Evolutionary conservation across 2,888 invertebrate species (phyloP).

Genomic region (Hermodice carunculata): DNA sequence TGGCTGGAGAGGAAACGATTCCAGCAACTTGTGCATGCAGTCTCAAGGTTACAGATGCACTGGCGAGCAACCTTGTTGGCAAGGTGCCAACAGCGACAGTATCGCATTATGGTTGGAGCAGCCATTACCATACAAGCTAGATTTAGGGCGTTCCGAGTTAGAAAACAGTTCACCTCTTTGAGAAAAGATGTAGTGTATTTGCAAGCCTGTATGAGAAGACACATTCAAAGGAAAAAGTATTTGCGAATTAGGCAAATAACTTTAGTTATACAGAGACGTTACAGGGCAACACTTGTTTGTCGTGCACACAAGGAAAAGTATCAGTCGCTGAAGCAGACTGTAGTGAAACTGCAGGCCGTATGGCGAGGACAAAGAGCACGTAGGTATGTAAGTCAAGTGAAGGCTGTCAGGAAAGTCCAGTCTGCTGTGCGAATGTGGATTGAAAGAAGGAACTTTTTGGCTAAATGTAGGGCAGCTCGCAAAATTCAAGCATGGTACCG

Average conservation of each 20-base stretch:
- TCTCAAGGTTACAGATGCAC: not conserved
- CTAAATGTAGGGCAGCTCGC: not conserved
- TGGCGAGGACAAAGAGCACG: slow-evolving; percentile 35
- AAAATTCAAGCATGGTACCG: not conserved
- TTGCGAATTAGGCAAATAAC: too few relatives aligned
- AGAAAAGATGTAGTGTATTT: too few relatives aligned
- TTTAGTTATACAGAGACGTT: too few relatives aligned
- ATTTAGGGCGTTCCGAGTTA: not conserved
- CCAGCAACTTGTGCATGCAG: slow-evolving; percentile 5
- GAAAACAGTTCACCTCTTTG: not conserved
- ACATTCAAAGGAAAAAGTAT: too few relatives aligned
- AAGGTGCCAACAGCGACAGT: not conserved
- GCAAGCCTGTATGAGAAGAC: too few relatives aligned
- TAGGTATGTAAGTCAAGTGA: slow-evolving; percentile 32
- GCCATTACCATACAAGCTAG: slow-evolving; percentile 46
- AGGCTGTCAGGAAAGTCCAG: not conserved
- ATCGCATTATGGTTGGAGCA: slow-evolving; percentile 21
- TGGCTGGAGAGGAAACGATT: not conserved
- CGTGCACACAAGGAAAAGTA: not conserved
- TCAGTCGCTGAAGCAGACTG: not conserved
- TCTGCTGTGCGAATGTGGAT: not conserved
- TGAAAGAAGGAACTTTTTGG: not conserved
- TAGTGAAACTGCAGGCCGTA: slow-evolving; percentile 39
- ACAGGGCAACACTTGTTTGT: not conserved
- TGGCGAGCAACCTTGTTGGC: not conserved